A percentile compares a stretch with the other conserved stretches of the same genome.
Conservation (phyloP, 2,888 invertebrate species). For the Heliconius charithonia region DNA sequence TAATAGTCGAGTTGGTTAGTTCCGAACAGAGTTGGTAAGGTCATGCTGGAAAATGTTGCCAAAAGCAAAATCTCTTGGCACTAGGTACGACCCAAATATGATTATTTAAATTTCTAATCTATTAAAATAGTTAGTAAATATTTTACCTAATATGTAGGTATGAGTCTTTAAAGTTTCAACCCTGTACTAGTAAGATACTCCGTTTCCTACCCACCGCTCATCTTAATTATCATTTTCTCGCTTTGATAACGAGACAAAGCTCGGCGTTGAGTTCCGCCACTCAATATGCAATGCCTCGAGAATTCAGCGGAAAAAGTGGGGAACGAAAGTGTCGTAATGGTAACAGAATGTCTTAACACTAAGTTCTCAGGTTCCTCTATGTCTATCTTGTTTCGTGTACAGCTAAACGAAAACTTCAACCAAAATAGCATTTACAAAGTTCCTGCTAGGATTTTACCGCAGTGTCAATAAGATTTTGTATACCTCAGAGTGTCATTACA, state of each 20-base stretch:
- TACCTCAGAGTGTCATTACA: neutral
- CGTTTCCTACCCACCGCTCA: too few relatives aligned
- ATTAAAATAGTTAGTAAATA: neutral
- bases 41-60: conserved; percentile 25
- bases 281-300: too few relatives aligned
- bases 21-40: conserved; percentile 8
- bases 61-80: conserved; percentile 27
- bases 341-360: too few relatives aligned
- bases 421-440: neutral
- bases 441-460: neutral
- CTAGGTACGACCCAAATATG: conserved; percentile 5
- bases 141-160: neutral
- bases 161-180: too few relatives aligned
- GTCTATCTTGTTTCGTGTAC: too few relatives aligned
- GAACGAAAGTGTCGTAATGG: too few relatives aligned
- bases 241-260: too few relatives aligned
- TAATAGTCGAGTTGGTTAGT: conserved; percentile 10
- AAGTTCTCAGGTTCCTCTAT: too few relatives aligned
- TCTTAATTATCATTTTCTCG: too few relatives aligned
- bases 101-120: conserved; percentile 14
- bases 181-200: too few relatives aligned
- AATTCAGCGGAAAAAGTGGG: too few relatives aligned
- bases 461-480: neutral
- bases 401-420: neutral
- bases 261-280: too few relatives aligned